phyloP scores from a whole-genome alignment of 2,113 vertebrate genomes.

The Paramormyrops kingsleyae region DNA sequence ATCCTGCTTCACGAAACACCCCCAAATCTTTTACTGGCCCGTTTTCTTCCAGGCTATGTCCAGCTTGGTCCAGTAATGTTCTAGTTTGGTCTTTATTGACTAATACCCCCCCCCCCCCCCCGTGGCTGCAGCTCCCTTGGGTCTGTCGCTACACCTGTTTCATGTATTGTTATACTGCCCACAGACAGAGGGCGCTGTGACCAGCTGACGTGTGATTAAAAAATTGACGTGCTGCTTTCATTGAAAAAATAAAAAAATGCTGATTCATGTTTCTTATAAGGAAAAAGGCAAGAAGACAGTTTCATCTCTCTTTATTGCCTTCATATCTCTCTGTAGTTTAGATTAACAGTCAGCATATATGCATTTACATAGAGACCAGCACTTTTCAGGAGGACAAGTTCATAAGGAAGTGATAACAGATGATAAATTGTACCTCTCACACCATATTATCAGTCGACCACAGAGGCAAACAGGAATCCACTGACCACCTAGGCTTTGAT shows the following conservation, averaged over 20 bases:
- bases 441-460: background rate
- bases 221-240: background rate
- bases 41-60: background rate
- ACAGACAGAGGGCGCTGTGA: background rate
- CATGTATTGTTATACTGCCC: background rate
- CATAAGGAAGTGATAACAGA: conserved; percentile 6
- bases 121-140: background rate
- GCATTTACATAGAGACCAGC: background rate
- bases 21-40: background rate
- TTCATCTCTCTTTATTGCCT: background rate
- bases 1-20: background rate
- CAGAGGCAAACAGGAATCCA: background rate
- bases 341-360: background rate
- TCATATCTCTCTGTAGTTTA: background rate
- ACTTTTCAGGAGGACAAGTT: background rate
- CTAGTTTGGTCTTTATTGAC: background rate
- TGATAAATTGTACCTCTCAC: background rate
- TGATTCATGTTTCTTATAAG: background rate
- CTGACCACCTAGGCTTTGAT: background rate
- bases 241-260: background rate
- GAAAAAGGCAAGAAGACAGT: background rate
- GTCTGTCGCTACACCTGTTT: background rate
- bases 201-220: background rate
- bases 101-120: background rate
- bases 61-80: background rate